phyloP scores from a whole-genome alignment of 2,797 vertebrate genomes.

The Mormyrops boulengeri region DNA sequence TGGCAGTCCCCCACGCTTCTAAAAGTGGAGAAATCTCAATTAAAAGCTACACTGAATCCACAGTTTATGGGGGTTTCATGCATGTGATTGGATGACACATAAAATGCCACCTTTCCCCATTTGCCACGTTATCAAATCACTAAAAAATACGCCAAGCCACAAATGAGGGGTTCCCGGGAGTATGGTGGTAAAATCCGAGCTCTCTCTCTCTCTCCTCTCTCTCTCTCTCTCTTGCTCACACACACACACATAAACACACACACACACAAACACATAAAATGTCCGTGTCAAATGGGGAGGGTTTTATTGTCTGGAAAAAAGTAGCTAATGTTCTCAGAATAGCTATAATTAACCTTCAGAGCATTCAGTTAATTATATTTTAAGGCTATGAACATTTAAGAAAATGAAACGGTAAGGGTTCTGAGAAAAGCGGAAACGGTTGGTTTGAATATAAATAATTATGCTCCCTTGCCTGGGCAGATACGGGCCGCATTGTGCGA shows the following conservation, averaged over 20 bases:
- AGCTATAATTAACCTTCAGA: not conserved
- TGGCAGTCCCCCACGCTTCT: not conserved
- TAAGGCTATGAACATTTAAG: slow-evolving; percentile 2
- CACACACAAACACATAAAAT: not conserved
- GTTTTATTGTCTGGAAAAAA: not conserved
- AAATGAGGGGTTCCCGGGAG: slow-evolving; percentile 5
- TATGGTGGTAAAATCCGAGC: not conserved
- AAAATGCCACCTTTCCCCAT: not conserved
- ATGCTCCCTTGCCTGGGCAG: not conserved
- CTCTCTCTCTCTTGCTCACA: not conserved
- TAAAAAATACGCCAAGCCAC: not conserved
- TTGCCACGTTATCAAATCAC: slow-evolving; percentile 6
- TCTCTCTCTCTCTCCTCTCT: not conserved
- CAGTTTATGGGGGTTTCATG: not conserved
- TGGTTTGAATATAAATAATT: not conserved
- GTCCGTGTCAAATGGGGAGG: not conserved
- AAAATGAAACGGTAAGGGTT: not conserved
- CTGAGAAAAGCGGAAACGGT: not conserved
- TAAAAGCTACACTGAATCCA: not conserved
- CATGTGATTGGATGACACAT: not conserved
- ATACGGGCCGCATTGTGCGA: slow-evolving; percentile 28
- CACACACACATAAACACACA: not conserved
- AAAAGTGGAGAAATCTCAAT: not conserved
- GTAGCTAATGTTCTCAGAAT: not conserved
- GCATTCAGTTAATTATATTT: not conserved